Evolutionary conservation across 2,888 invertebrate genomes (phyloP), one percentile per base, ranked within the genome.

Genomic region (Ctena decussata): DNA sequence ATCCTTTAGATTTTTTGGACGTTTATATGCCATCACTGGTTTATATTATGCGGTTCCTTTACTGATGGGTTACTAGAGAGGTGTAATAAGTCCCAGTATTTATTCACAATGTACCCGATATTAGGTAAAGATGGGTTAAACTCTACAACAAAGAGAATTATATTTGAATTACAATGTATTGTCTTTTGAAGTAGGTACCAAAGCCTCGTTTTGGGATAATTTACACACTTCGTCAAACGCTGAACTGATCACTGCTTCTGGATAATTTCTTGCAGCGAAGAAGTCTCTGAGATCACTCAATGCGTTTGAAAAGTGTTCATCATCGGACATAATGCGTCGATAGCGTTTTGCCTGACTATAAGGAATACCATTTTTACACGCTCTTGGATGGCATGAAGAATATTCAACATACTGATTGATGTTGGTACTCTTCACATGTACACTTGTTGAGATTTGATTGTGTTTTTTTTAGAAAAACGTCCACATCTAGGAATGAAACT

Each of bases 321-420:
- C n/a, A n/a, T n/a, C n/a, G n/a, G n/a, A n/a, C n/a, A n/a, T n/a
- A n/a, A n/a, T n/a, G n/a, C n/a, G n/a, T n/a, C n/a, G n/a, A n/a
- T n/a, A n/a, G n/a, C n/a, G n/a, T n/a, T n/a, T n/a, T n/a, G n/a
- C n/a, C n/a, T n/a, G n/a, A n/a, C n/a, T n/a, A n/a, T n/a, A n/a
- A n/a, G n/a, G 82, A 24, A 81, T 77, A 1, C 70, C 70, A 24
- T 82, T 46, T 35, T 78, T 78, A 32, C 77, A 77, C 37, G 12
- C 15, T 30, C 27, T 69, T 11, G 77, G 77, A 30, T 72, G 72
- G 37, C 60, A 72, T 27, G 73, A 6, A 72, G 57, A 49, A 30
- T 72, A 82, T 15, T 69, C 21, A 6, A 77, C 12, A 46, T 73
- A 77, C 41, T 69, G 77, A 35, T 74, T 77, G n/a, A 44, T 30